These are phyloP conservation scores for Vipera latastei DNA, from an alignment of 2,797 vertebrate species.

Conservation along the genomic window DNA sequence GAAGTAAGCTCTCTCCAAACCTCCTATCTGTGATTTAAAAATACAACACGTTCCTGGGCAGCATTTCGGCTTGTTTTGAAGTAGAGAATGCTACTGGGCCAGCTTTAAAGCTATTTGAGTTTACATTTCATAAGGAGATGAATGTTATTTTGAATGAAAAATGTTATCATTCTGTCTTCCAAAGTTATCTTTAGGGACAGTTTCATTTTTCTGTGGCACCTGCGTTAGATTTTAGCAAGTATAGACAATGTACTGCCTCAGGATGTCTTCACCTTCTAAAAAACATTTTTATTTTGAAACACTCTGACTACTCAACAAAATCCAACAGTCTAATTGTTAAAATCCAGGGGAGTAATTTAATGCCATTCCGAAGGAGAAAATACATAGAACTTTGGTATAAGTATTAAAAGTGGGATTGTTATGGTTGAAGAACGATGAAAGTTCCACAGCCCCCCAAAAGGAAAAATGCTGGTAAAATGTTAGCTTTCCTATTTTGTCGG, in stretches of 20 bases:
- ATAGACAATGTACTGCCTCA: not conserved
- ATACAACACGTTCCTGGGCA: not conserved
- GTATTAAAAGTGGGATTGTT: not conserved
- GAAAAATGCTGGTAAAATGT: not conserved
- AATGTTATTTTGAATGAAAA: not conserved
- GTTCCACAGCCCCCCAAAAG: not conserved
- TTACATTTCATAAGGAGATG: not conserved
- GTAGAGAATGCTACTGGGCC: not conserved
- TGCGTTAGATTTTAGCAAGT: not conserved
- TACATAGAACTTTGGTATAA: not conserved
- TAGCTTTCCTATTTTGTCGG: not conserved
- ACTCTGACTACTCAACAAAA: not conserved
- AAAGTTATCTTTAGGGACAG: not conserved
- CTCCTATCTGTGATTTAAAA: slow-evolving; percentile 43
- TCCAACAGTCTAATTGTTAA: not conserved
- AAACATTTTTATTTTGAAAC: not conserved
- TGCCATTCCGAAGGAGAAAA: not conserved
- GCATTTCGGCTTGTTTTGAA: slow-evolving; percentile 29
- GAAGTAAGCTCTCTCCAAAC: slow-evolving; percentile 39
- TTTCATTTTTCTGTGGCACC: not conserved
- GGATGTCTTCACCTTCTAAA: not conserved
- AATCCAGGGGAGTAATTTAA: not conserved
- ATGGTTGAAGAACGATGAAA: not conserved
- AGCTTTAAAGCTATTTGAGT: not conserved
- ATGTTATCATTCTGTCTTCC: not conserved